Base-by-base conservation (phyloP, 2,113 vertebrate genomes). In the Toxostoma redivivum region DNA sequence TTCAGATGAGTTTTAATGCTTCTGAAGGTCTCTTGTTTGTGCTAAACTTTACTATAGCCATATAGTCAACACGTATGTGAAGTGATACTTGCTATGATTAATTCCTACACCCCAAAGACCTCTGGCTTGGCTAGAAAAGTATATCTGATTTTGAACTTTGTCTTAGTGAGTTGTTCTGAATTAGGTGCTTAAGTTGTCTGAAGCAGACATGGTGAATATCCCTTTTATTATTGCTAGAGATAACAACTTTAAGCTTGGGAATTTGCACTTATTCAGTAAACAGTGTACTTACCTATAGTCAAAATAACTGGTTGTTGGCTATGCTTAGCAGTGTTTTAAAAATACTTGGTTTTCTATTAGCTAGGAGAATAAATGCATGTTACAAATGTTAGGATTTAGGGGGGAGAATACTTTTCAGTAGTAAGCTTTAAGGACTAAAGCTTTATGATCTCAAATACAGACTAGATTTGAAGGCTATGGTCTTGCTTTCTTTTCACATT, bases 41-140 rank as follows among this genome's bases (percentile, higher is more conserved):
- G 51, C 35, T 93, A 17, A 90, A 44, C 12, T 42, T 88, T 24
- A 13, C 17, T 58, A 1, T 11, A 27, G 42, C 9, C 15, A 5
- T 73, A 51, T 31, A 48, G 47, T 48, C 38, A 66, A 56, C 8
- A 8, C 45, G 6, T 18, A 6, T 19, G 3, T 33, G 40, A 77
- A 56, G 9, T 1, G 3, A 25, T 64, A 18, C 21, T 88, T 2
- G 0, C 8, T 40, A 2, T 77, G 15, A 44, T 79, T 71, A 50
- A 65, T 60, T 83, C 70, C 15, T 33, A 23, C 28, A 54, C 17
- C 21, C 23, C 44, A 19, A 61, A 79, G 18, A 81, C 21, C 16
- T 70, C 23, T 80, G 4, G 1, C 7, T 50, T 58, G 15, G 15
- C 6, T 81, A 42, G 60, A 74, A 92, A 74, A 51, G 9, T 7